Conservation (phyloP, 2,888 invertebrate species). For the Teinopalpus imperialis region DNA sequence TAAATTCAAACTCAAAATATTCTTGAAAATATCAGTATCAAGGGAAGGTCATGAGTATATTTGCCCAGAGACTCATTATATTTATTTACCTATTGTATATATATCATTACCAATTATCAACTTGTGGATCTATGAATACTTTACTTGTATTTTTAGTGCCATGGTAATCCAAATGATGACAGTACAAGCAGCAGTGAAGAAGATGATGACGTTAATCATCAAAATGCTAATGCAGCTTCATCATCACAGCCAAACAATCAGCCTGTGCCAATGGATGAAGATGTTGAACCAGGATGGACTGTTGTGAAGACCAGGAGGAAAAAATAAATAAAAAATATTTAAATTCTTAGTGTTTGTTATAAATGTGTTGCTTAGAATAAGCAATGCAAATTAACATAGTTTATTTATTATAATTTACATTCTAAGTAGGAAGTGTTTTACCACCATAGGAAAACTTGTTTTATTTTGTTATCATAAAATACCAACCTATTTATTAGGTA, state of each 20-base stretch:
- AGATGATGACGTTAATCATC: slow-evolving; percentile 51
- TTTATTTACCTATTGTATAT: too few relatives aligned
- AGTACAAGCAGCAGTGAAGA: slow-evolving; percentile 67
- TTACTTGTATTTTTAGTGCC: slow-evolving; percentile 64
- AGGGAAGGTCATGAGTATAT: too few relatives aligned
- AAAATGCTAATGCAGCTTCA: slow-evolving; percentile 34
- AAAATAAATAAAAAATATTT: slow-evolving; percentile 61
- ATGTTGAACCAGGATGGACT: slow-evolving; percentile 86
- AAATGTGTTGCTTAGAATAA: too few relatives aligned
- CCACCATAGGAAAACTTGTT: slow-evolving; percentile 11
- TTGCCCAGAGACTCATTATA: too few relatives aligned
- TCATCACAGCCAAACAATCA: slow-evolving; percentile 42
- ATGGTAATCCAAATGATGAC: slow-evolving; percentile 75
- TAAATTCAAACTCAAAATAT: too few relatives aligned
- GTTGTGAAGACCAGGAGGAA: slow-evolving; percentile 79
- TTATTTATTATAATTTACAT: slow-evolving; percentile 2
- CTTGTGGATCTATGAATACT: too few relatives aligned
- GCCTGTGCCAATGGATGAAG: slow-evolving; percentile 69
- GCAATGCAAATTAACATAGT: slow-evolving; percentile 1
- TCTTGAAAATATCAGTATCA: too few relatives aligned
- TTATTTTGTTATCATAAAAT: slow-evolving; percentile 17
- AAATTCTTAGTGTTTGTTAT: too few relatives aligned
- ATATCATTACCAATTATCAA: too few relatives aligned
- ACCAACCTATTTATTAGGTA: slow-evolving; percentile 9
- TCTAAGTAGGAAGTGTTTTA: background rate